Percentiles rank a stretch among this genome's conserved stretches.
Evolutionary conservation across 2,888 invertebrate species (phyloP).

Genomic region (Agrotis exclamationis): DNA sequence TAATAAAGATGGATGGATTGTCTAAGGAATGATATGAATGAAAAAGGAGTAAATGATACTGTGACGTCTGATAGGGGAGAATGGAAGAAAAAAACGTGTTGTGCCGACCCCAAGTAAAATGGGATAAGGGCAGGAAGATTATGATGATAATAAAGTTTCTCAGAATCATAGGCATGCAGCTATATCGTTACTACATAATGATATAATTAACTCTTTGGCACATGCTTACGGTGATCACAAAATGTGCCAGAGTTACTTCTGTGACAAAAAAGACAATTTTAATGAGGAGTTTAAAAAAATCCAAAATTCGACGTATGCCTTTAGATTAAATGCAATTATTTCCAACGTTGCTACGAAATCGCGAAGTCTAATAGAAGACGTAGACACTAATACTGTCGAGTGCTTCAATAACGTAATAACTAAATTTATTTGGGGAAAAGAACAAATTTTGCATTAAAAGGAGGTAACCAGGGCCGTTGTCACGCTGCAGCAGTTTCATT

Average conservation of each 20-base stretch:
- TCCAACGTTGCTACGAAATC: not conserved
- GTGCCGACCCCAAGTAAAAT: no score
- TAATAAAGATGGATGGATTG: no score
- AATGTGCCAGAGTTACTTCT: constrained; percentile 16
- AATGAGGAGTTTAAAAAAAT: constrained; percentile 14
- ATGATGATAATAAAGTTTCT: no score
- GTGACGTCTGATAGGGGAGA: no score
- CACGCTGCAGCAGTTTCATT: constrained; percentile 5
- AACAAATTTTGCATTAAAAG: constrained; percentile 9
- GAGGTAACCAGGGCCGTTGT: constrained; percentile 11
- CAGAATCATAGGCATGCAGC: not conserved
- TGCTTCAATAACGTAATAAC: constrained; percentile 7
- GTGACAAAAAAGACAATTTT: not conserved
- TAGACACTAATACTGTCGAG: constrained; percentile 8
- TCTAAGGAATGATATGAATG: no score
- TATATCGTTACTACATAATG: constrained; percentile 9
- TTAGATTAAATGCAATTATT: not conserved
- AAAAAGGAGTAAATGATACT: no score
- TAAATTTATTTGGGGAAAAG: constrained; percentile 16
- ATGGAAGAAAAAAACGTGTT: no score
- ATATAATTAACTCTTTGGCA: constrained; percentile 14
- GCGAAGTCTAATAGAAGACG: constrained; percentile 9
- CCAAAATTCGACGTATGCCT: constrained; percentile 2
- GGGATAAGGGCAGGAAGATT: no score
- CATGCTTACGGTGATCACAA: constrained; percentile 17